phyloP scores from a whole-genome alignment of 2,888 invertebrate genomes.

The Acleris cristana region DNA sequence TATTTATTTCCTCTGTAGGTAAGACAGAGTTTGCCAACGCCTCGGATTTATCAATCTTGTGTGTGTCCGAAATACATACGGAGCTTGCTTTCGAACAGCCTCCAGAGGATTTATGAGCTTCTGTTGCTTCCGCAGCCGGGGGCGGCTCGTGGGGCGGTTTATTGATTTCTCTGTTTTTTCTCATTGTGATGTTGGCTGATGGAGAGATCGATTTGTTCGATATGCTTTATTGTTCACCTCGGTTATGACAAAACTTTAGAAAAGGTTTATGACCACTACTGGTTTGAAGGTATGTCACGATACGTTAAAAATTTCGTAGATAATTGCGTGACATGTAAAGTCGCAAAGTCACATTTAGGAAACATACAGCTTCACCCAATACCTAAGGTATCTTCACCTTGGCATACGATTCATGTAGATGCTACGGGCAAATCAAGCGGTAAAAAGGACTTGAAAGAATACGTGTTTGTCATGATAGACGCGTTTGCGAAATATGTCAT shows the following conservation, averaged over 20 bases:
- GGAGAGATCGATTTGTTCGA: too few species aligned
- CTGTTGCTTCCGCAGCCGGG: too few species aligned
- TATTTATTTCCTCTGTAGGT: too few species aligned
- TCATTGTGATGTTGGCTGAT: too few species aligned
- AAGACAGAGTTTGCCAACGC: too few species aligned
- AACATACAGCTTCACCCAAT: slow-evolving; percentile 6
- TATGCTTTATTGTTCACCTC: neutral
- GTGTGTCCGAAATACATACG: too few species aligned
- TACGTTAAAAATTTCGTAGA: neutral
- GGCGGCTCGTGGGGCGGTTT: too few species aligned
- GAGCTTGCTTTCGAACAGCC: too few species aligned
- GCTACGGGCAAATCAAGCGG: slow-evolving; percentile 35
- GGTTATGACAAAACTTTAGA: slow-evolving; percentile 12
- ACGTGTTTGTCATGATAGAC: slow-evolving; percentile 47
- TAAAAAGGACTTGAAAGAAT: slow-evolving; percentile 46
- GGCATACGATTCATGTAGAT: slow-evolving; percentile 12
- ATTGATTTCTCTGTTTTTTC: too few species aligned
- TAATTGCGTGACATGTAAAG: slow-evolving; percentile 2
- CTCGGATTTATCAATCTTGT: too few species aligned
- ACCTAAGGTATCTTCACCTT: slow-evolving; percentile 2
- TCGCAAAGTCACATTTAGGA: slow-evolving; percentile 1
- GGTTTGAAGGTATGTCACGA: slow-evolving; percentile 7
- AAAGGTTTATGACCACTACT: slow-evolving; percentile 10
- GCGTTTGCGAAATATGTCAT: slow-evolving; percentile 47
- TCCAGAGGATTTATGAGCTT: too few species aligned